Conservation (phyloP, 35 echinoderm and acorn worm genomes). For the Heliocidaris erythrogramma region DNA sequence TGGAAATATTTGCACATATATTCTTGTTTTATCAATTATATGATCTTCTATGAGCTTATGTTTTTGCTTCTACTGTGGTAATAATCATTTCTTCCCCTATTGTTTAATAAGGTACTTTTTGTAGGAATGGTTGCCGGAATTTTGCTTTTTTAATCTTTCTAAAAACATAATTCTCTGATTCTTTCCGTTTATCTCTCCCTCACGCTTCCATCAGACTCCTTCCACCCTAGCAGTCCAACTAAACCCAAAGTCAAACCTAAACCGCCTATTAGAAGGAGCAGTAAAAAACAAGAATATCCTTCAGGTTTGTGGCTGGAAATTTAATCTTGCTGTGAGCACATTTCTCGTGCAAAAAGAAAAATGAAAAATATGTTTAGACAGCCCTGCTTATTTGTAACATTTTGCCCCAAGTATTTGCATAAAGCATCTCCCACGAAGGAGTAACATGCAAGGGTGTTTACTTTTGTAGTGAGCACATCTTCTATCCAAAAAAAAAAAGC, state of each 20-base stretch:
- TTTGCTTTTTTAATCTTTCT: neutral
- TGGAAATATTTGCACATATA: too few relatives aligned
- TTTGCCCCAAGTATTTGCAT: neutral
- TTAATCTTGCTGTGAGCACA: neutral
- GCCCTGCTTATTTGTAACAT: neutral
- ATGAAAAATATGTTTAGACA: neutral
- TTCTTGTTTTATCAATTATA: too few relatives aligned
- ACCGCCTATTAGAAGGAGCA: neutral
- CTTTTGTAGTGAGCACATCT: too few relatives aligned
- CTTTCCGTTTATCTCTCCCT: neutral
- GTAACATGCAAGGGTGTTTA: too few relatives aligned
- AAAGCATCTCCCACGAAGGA: too few relatives aligned
- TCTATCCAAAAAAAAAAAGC: too few relatives aligned
- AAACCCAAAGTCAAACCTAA: conserved; percentile 38
- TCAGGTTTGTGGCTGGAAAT: neutral
- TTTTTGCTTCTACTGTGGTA: too few relatives aligned
- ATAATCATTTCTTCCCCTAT: too few relatives aligned
- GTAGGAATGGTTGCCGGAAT: neutral
- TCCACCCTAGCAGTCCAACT: neutral
- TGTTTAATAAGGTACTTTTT: too few relatives aligned
- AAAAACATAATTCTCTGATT: neutral
- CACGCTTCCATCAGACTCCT: neutral
- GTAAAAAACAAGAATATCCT: neutral
- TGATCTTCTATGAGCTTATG: too few relatives aligned
- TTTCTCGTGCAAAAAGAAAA: neutral